phyloP scores from a whole-genome alignment of 92 coral and sea anemone species.

The Epizoanthus fatuus region DNA sequence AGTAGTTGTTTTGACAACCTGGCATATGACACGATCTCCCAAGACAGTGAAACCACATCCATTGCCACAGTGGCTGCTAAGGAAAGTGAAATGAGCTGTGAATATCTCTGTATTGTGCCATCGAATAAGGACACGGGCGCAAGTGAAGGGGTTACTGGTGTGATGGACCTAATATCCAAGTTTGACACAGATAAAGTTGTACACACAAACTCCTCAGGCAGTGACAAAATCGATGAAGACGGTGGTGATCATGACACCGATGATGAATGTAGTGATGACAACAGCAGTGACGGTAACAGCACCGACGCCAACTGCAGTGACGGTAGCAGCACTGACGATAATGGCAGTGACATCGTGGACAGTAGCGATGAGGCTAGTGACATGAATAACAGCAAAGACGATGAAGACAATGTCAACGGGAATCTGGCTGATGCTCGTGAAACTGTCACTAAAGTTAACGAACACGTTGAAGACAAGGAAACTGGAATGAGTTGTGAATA shows the following conservation, averaged over 20 bases:
- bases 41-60: slow-evolving; percentile 8
- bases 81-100: slow-evolving; percentile 1
- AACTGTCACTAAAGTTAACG: neutral
- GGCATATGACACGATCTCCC: neutral
- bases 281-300: neutral
- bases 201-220: neutral
- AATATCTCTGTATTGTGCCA: neutral
- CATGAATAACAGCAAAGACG: neutral
- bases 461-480: neutral
- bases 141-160: neutral
- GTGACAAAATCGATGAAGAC: neutral
- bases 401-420: neutral
- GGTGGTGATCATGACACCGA: neutral
- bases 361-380: slow-evolving; percentile 3
- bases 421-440: neutral
- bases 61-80: slow-evolving; percentile 21
- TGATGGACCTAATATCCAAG: neutral
- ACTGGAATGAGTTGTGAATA: too few species aligned
- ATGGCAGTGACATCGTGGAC: neutral
- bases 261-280: neutral
- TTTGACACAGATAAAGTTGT: neutral
- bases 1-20: neutral
- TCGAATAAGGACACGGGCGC: neutral
- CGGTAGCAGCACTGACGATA: neutral
- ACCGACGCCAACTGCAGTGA: neutral